Base-by-base conservation (phyloP, 2,797 vertebrate genomes). In the Cygnus olor region DNA sequence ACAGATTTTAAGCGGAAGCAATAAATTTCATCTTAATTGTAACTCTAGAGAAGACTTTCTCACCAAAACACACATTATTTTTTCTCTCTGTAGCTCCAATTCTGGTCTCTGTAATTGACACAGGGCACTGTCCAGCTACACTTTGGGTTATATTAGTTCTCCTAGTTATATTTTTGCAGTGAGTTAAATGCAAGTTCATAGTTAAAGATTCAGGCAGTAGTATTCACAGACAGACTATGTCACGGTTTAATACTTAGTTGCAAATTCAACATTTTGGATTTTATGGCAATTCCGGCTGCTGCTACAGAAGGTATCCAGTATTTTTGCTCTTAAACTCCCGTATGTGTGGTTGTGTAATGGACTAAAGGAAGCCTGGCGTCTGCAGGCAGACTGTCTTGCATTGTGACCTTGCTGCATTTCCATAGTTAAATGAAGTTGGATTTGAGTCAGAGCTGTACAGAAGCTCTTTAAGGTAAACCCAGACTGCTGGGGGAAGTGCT, bases 401-500 rank as follows among this genome's bases (percentile, higher is more conserved):
- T 22, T 7, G 49, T 68, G 94, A 88, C 92, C 87, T 95, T 57
- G 88, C 89, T 58, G 14, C 71, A 53, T 95, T 85, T 27, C 78
- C 87, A 58, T 11, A 6, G 64, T 15, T 34, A 71, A 42, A 13
- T 16, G 60, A 56, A 66, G 85, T 47, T 53, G 47, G 94, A 58
- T 89, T 73, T 53, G 89, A 76, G 47, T 80, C 88, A 60, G 89
- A 94, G 83, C 84, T 77, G 89, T 53, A 16, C 3, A n/a, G 88
- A 68, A 95, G 84, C 20, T 96, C 80, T 79, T 18, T 2, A 73
- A 90, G 94, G 89, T 71, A 91, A 6, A 30, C 69, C 79, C 91
- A 81, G 90, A 84, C 89, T 90, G 93, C 94, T 88, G 88, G 78
- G 68, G 93, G 94, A 94, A 94, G 85, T 17, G 88, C 74, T 92